Evolutionary conservation across 1,140 invertebrate species (phyloP), one percentile per base, ranked within the genome.

Genomic region (Drosophila arawakana): DNA sequence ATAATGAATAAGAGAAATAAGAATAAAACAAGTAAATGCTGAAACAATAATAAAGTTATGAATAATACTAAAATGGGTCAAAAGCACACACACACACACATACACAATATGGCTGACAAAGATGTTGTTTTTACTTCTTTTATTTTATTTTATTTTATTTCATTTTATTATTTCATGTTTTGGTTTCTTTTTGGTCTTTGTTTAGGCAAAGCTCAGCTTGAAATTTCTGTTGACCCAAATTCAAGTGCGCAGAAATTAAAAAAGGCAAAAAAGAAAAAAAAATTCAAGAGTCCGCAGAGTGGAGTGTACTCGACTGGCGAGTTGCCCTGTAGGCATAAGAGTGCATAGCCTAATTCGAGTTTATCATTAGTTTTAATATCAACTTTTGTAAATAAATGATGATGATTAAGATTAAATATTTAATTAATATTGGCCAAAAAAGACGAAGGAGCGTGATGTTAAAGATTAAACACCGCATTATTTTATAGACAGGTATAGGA

Each of bases 191-290:
- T 41, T 47, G 44, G 25, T 44, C 55, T 55, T 72, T 76, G 49
- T 73, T 77, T 70, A 59, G 70, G 78, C 78, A 69, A 59, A 84
- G 61, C 84, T 89, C 80, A 89, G 84, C 84, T 89, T 78, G 71
- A 89, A 78, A 73, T 89, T 83, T 61, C 65, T 60, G 85, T 76
- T 88, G 84, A 88, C 84, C 84, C 68, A 88, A 81, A 89, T 88
- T 80, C 50, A 60, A 49, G 49, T 70, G 60, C 37, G 73, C 73
- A 69, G 71, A 70, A 85, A 80, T 47, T 44, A 75, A 80, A 67
- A 37, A 15, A 15, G 15, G 15, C 15, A n/a, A 55, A 63, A 63
- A 65, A 66, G 25, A 47, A 30, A 50, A 34, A 4, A 9, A 30
- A 30, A 5, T 39, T 9, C 9, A 61, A 47, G 13, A 46, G 21